Evolutionary conservation across 2,797 vertebrate species (phyloP), one percentile per base, ranked within the genome.

Genomic region (Microctenopoma stevenorrisi): DNA sequence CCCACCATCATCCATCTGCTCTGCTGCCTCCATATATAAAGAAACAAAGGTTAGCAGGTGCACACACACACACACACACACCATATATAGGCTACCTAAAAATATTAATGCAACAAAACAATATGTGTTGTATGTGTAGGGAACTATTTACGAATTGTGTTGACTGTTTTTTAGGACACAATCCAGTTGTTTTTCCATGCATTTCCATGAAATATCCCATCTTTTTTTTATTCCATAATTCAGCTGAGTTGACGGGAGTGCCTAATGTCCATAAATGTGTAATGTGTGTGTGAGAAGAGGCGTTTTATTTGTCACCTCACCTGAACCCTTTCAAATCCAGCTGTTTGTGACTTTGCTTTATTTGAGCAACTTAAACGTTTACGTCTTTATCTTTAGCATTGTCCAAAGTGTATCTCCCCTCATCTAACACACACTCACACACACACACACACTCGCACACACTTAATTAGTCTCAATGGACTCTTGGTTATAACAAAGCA

Each of bases 1-100:
- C 69, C 62, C 67, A 68, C 66, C 44, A 52, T 49, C 58, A 71
- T 58, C 86, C 85, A 88, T 88, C 83, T 89, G 86, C 81, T 85
- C 50, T 25, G 5, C 51, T 54, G 61, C 61, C 0, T 49, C 59
- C 73, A n/a, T 43, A 72, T 76, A 69, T 57, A 49, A 60, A 78
- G 54, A 62, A 60, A 48, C 46, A 12, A 60, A 58, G 33, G 46
- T 10, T 46, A n/a, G n/a, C 59, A 42, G 16, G 18, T 12, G 42
- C 33, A 2, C 11, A 0, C 64, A 18, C 64, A 18, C 64, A 18
- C 64, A 18, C 22, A 22, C 22, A 22, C 22, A 22, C 22, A 22
- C 22, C 22, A 22, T 22, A 22, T 22, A 22, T 22, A 22, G 22
- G 22, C 22, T 22, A 22, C 22, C 22, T 22, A 22, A 22, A 22